Evolutionary conservation across 1,140 invertebrate genomes (phyloP).

Genomic region (Hyles vespertilio): DNA sequence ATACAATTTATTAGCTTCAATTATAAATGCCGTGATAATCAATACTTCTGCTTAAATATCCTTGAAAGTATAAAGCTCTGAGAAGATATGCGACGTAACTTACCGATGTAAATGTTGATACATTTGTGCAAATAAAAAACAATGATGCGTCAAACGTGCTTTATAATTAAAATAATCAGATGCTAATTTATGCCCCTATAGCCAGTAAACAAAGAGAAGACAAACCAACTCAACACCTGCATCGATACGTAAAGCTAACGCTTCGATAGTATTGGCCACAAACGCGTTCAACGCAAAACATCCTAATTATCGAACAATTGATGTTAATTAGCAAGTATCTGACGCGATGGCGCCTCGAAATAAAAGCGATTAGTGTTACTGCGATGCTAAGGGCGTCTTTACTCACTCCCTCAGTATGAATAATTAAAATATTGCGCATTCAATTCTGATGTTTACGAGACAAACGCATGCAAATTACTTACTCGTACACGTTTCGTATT

Average conservation of each 20-base stretch:
- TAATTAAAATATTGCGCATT: constrained; percentile 31
- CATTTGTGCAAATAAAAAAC: background rate
- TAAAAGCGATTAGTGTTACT: too few species aligned
- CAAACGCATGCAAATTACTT: constrained; percentile 28
- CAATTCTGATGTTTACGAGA: constrained; percentile 29
- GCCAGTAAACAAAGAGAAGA: constrained; percentile 32
- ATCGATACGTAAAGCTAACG: too few species aligned
- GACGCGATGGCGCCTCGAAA: too few species aligned
- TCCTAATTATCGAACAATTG: background rate
- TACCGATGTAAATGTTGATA: too few species aligned
- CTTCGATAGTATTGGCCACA: too few species aligned
- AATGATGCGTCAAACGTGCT: constrained; percentile 9
- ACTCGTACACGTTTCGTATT: constrained; percentile 20
- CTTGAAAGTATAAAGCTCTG: too few species aligned
- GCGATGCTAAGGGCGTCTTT: too few species aligned
- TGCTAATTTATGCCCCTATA: constrained; percentile 48
- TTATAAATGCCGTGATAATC: too few species aligned
- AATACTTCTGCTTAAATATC: too few species aligned
- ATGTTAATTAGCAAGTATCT: too few species aligned
- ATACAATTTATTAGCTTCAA: too few species aligned
- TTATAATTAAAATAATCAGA: constrained; percentile 40
- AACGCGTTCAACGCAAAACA: background rate
- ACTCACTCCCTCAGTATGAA: constrained; percentile 16
- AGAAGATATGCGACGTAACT: too few species aligned
- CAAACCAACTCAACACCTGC: constrained; percentile 28